Base-by-base conservation (phyloP, 2,888 invertebrate genomes). In the Drosophila incognita region DNA sequence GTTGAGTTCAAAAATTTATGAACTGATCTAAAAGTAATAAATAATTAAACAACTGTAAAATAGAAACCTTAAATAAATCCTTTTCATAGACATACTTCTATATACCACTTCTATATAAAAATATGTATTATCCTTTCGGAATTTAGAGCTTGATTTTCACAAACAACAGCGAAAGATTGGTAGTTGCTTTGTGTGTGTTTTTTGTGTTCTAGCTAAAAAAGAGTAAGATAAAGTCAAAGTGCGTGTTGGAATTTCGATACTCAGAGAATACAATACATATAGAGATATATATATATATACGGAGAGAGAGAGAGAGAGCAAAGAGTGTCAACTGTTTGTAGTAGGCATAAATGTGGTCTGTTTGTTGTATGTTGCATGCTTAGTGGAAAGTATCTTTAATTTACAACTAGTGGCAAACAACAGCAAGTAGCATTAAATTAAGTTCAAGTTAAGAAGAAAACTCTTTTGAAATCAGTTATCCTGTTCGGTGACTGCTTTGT, bases 401-500 rank as follows among this genome's bases (percentile, higher is more conserved):
- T 40, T 13, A 35, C 35, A 52, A 40, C 61, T 38, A 52, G 36
- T 40, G 29, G 35, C 33, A 53, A 59, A 69, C 69, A 69, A 63
- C 58, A 49, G 73, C 72, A 58, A 42, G 24, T 40, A 52, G 49
- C 24, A 18, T 38, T 46, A 24, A 48, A 62, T 57, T 4, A 2
- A 24, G 24, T 24, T 2, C 2, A 24, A 24, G 27, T 42, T 62
- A 62, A 60, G 36, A 27, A 65, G 35, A 33, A 46, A 63, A 60
- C 58, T 62, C 52, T 29, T 21, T 46, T n/a, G 18, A 31, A 35
- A 31, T 56, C 56, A 8, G 51, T 51, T 79, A 11, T 69, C 80
- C 77, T 75, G 76, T 46, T 75, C 68, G 48, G 79, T 56, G 69
- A 74, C 59, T 60, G 77, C 62, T 52, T 67, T 56, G 59, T 74